These are phyloP conservation scores for Thaumetopoea pityocampa DNA, from an alignment of 1,140 invertebrate genomes.

Conservation along the genomic window DNA sequence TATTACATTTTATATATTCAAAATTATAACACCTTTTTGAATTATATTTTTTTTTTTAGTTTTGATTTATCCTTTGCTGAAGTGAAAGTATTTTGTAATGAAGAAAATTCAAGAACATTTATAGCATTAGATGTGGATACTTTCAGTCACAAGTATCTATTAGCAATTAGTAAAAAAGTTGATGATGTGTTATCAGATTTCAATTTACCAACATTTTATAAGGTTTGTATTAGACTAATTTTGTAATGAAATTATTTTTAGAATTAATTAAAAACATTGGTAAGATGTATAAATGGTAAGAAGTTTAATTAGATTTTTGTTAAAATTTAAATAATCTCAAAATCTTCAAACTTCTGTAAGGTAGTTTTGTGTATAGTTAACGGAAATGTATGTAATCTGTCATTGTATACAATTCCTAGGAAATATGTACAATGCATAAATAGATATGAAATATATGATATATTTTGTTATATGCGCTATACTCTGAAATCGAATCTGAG, in stretches of 20 bases:
- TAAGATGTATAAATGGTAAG: neutral
- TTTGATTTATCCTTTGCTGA: constrained; percentile 78
- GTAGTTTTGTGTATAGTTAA: too few species aligned
- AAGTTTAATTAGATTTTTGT: neutral
- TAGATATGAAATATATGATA: too few species aligned
- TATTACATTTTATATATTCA: too few species aligned
- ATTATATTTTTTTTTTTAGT: constrained; percentile 48
- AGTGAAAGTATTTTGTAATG: constrained; percentile 83
- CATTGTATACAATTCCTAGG: too few species aligned
- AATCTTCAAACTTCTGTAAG: too few species aligned
- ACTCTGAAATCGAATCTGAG: too few species aligned
- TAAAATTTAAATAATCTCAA: too few species aligned
- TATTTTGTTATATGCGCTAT: too few species aligned
- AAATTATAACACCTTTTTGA: constrained; percentile 5
- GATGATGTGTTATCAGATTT: constrained; percentile 81
- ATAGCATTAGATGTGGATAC: constrained; percentile 78
- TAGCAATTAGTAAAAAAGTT: constrained; percentile 73
- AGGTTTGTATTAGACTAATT: constrained; percentile 23
- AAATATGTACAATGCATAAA: too few species aligned
- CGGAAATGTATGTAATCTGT: too few species aligned
- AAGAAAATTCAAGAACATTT: constrained; percentile 86
- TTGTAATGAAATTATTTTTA: neutral
- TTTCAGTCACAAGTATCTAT: constrained; percentile 70
- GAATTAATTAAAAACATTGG: neutral
- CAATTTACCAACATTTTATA: constrained; percentile 75